Conservation (phyloP, 2,888 invertebrate species). For the Pristionchus mayeri region DNA sequence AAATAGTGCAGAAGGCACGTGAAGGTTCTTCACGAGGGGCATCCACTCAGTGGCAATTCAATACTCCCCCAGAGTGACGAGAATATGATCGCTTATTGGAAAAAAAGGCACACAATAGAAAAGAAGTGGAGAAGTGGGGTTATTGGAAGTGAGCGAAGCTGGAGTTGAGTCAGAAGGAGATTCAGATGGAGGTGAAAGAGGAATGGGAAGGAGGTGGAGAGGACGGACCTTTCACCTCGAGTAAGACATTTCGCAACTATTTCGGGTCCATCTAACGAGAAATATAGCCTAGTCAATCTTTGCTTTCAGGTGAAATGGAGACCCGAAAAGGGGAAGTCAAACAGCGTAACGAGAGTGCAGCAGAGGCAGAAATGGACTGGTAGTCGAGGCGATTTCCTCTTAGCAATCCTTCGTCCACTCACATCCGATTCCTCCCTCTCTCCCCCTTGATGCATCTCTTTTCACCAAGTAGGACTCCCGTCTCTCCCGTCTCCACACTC, state of each 20-base stretch:
- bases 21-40: background rate
- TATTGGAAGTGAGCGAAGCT: background rate
- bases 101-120: slow-evolving; percentile 9
- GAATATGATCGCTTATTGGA: background rate
- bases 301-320: background rate
- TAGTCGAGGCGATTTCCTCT: slow-evolving; percentile 5
- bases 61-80: background rate
- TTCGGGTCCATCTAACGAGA: background rate
- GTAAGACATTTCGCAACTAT: background rate
- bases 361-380: background rate
- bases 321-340: background rate
- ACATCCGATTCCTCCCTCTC: background rate
- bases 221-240: no score
- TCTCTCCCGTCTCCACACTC: background rate
- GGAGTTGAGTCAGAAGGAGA: background rate
- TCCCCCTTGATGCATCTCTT: slow-evolving; percentile 26
- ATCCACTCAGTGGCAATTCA: slow-evolving; percentile 16
- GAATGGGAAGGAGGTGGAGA: background rate
- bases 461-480: background rate
- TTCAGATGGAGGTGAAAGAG: background rate
- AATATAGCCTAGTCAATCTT: no score
- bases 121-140: background rate
- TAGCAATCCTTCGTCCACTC: background rate
- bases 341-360: background rate
- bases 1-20: background rate